Evolutionary conservation across 2,888 invertebrate species (phyloP), one percentile per base, ranked within the genome.

Genomic region (Philopedon plagiatum): DNA sequence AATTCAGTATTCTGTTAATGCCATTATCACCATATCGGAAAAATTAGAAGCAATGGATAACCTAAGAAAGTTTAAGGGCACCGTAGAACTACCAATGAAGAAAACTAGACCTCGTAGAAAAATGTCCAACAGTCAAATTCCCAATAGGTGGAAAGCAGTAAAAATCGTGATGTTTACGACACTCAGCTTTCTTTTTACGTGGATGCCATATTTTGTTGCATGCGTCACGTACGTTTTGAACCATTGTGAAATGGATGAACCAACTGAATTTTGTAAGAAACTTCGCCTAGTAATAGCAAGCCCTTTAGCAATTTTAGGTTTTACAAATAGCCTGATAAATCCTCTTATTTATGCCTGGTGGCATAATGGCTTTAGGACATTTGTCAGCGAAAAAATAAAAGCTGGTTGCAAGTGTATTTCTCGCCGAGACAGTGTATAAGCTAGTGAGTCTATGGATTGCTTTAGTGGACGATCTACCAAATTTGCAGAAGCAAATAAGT

Each of bases 331-430:
- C 76, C 80, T 91, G 51, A 78, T 91, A 0, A 91, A 91, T 80
- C 91, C 91, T 0, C 81, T 91, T 21, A 91, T 91, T 75, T 91
- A 91, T 78, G 91, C 91, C 0, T 91, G 91, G 91, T 91, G 91
- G 91, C 91, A 91, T 80, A 90, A 89, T 81, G 91, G 91, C 0
- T 91, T 91, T 77, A 86, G 91, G 77, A 86, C 81, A 62, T 87
- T 86, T 13, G 83, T 76, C 0, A 75, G 68, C 32, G 73, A 60
- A 19, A 76, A 66, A 29, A 37, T 75, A n/a, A 72, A 71, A 54
- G 65, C 34, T 32, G 60, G 64, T 61, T 65, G 39, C 21, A 64
- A 56, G 9, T 44, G 26, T 18, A 9, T 39, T 13, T 39, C 2
- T 39, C 7, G 11, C 1, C n/a, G 1, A 1, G n/a, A n/a, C 11